Evolutionary conservation across 2,888 invertebrate species (phyloP), one percentile per base, ranked within the genome.

Genomic region (Allygus modestus): DNA sequence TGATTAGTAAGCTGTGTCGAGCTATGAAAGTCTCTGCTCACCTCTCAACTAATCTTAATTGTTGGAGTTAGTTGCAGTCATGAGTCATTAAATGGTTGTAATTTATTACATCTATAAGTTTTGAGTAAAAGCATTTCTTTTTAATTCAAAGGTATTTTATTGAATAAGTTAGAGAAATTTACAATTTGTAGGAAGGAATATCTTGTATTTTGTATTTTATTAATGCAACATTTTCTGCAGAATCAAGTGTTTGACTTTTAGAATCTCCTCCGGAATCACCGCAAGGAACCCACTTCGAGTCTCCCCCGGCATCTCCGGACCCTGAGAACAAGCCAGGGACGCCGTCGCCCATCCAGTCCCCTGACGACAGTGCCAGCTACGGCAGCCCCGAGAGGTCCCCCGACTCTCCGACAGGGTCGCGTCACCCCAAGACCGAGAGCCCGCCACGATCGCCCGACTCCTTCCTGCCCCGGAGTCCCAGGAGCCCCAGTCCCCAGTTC

Each of bases 381-480:
- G 82, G 81, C 12, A 77, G 84, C 26, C 82, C 84, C 12, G 73
- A 69, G 2, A 81, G 73, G 15, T 84, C 86, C 26, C 84, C 82
- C 0, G 81, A 84, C 1, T 85, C 85, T 23, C 81, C 58, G 23
- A 69, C 61, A 41, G 84, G 51, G 11, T 84, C 83, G 12, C 84
- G 46, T 9, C 73, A 65, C n/a, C 82, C 54, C 28, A 85, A 37
- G 11, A 81, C 46, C 46, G 51, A 69, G 1, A 83, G 83, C 28
- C 75, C 83, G 58, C 82, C 51, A 23, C 81, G 71, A 20, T 83
- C 84, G 17, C 77, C 77, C 26, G 84, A 83, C n/a, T 61, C 61
- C 31, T 91, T 87, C 90, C 90, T 54, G 91, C 91, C 81, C 37
- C 54, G 26, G 65, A 84, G 83, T 89, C 90, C 86, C 41, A 41